A percentile compares a stretch with the other conserved stretches of the same genome.
phyloP scores from a whole-genome alignment of 1,140 invertebrate genomes.

The Kradibia gibbosae region DNA sequence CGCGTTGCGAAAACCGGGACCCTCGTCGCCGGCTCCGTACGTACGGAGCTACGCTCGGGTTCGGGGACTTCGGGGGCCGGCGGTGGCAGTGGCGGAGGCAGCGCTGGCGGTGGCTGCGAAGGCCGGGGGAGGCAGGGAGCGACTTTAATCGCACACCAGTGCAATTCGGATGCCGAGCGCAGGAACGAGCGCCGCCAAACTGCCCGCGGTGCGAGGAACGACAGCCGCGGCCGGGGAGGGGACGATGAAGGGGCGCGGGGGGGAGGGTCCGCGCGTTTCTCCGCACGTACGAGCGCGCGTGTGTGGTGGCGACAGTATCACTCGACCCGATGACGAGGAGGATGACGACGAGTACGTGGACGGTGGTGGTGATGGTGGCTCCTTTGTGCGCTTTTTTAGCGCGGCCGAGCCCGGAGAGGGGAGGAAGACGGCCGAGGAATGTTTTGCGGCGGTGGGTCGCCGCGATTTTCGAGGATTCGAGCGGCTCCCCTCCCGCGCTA shows the following conservation, averaged over 20 bases:
- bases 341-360: not conserved
- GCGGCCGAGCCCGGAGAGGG: not conserved
- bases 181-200: slow-evolving; percentile 24
- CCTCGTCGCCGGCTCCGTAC: not conserved
- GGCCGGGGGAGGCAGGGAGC: not conserved
- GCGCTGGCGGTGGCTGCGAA: too few relatives aligned
- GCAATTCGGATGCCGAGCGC: slow-evolving; percentile 31
- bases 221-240: too few relatives aligned
- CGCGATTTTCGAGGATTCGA: not conserved
- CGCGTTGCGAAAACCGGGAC: slow-evolving; percentile 63
- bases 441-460: not conserved
- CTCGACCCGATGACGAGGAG: slow-evolving; percentile 13
- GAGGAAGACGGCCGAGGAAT: not conserved
- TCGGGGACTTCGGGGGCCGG: too few relatives aligned
- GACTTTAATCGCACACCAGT: slow-evolving; percentile 38
- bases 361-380: not conserved
- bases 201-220: slow-evolving; percentile 1
- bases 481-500: too few relatives aligned
- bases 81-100: not conserved
- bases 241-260: not conserved
- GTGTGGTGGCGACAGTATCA: slow-evolving; percentile 14
- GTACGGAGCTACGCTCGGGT: not conserved
- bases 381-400: not conserved
- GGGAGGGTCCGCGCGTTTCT: not conserved
- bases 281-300: not conserved